A percentile compares a stretch with the other conserved stretches of the same genome.
These are phyloP conservation scores for Dasypus novemcinctus DNA, from an alignment of 2,113 vertebrate species.

Conservation along the genomic window DNA sequence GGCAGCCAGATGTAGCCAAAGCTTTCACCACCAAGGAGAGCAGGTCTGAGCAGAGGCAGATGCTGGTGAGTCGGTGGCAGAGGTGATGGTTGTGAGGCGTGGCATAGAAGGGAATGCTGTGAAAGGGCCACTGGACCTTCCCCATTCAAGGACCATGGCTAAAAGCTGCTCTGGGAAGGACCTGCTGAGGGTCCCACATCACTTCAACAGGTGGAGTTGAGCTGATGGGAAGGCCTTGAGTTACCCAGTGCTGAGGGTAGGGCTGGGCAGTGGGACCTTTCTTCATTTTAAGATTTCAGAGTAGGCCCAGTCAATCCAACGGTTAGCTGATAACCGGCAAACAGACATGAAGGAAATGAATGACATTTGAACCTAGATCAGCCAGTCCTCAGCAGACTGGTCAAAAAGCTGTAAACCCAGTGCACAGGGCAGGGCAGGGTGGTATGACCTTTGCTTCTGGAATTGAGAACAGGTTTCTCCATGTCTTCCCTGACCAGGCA, in stretches of 20 bases:
- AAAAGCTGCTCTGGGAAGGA: not conserved
- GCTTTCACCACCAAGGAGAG: slow-evolving; percentile 69
- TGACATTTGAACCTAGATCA: no score
- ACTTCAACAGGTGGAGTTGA: not conserved
- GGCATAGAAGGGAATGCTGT: no score
- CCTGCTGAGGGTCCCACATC: not conserved
- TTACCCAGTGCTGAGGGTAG: no score
- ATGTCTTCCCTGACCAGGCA: not conserved
- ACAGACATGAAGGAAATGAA: no score
- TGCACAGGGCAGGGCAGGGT: not conserved
- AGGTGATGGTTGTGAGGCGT: no score
- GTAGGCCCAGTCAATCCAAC: no score
- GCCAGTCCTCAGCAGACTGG: no score
- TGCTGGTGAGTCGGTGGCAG: not conserved
- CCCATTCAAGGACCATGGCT: not conserved
- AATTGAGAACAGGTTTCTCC: not conserved
- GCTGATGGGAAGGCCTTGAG: not conserved
- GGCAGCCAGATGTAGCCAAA: slow-evolving; percentile 45
- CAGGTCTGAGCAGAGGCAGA: slow-evolving; percentile 24
- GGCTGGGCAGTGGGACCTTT: no score
- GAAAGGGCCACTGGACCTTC: not conserved
- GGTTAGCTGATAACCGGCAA: no score
- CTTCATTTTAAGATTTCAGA: no score
- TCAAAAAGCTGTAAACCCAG: no score
- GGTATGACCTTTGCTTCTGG: not conserved